Base-by-base conservation (phyloP, 1,140 invertebrate genomes). In the Drosophila kurseongensis region DNA sequence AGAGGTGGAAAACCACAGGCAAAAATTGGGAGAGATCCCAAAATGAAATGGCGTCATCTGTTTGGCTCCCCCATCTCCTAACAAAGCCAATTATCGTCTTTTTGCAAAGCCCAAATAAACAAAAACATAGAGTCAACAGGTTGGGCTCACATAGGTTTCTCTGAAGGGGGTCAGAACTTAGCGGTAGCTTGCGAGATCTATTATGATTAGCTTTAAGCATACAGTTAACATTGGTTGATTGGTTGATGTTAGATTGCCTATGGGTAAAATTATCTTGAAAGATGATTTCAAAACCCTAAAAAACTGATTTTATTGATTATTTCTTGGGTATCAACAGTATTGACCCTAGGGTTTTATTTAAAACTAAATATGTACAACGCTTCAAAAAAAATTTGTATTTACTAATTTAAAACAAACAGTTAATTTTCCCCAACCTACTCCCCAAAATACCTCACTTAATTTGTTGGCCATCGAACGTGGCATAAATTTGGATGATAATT, bases 401-500 rank as follows among this genome's bases (percentile, higher is more conserved):
- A 54, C 23, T 54, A 23, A 38, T 35, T 35, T 59, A 6, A 63
- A 14, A 2, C 8, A 32, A 32, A 32, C 29, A 7, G 29, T 32
- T 32, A 1, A 32, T 32, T 32, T 16, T 56, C 16, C 12, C 38
- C 9, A 3, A 16, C 14, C 48, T 42, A 9, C 35, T 12, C 27
- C 14, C 18, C 0, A 27, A 45, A 60, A 67, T 69, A 16, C 42
- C 13, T 41, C 36, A 41, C 41, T 50, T 71, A 71, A 71, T 71
- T 58, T 71, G 67, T 69, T 57, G 29, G 16, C 18, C 67, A 71
- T 57, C 36, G 67, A 35, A 80, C 45, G 32, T 51, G 75, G 52
- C 62, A 63, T 80, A 80, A 72, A 76, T 73, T 60, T 48, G 35
- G 13, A 41, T 58, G 44, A 77, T 80, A 74, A 68, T 80, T 77